phyloP scores from a whole-genome alignment of 2,888 invertebrate genomes.

The Trichogramma evanescens region DNA sequence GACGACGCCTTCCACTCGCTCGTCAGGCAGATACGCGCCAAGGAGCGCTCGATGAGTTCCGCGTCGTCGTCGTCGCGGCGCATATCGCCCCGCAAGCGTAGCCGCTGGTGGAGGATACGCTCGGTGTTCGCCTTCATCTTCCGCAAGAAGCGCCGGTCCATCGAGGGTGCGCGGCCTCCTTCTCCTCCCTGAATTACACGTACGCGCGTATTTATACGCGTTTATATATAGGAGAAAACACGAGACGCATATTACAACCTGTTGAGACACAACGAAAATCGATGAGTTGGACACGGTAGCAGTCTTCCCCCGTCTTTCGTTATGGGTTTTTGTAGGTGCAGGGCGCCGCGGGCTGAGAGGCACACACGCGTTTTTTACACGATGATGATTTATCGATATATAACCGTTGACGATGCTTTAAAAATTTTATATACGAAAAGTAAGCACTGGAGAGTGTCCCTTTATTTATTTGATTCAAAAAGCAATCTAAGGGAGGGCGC shows the following conservation, averaged over 20 bases:
- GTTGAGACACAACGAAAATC: too few relatives aligned
- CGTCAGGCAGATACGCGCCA: constrained; percentile 74
- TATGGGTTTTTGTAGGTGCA: constrained; percentile 14
- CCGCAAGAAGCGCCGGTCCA: constrained; percentile 50
- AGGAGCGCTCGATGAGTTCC: constrained; percentile 56
- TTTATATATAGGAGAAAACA: too few relatives aligned
- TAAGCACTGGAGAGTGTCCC: too few relatives aligned
- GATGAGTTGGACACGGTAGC: not conserved
- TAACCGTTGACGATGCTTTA: not conserved
- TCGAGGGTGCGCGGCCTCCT: not conserved
- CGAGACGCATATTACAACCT: too few relatives aligned
- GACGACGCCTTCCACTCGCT: constrained; percentile 89
- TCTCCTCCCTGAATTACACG: too few relatives aligned
- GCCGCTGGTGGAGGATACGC: constrained; percentile 75
- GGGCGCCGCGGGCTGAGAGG: constrained; percentile 2
- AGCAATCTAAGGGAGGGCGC: too few relatives aligned
- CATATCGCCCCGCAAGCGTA: constrained; percentile 53
- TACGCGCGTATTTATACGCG: too few relatives aligned
- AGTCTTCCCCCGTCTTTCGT: not conserved
- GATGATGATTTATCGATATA: not conserved
- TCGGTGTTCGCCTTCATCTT: constrained; percentile 80
- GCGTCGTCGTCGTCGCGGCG: constrained; percentile 25
- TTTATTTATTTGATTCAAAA: too few relatives aligned
- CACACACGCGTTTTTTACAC: not conserved
- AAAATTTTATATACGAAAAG: not conserved